phyloP scores from a whole-genome alignment of 2,797 vertebrate genomes.

The Argentina silus region DNA sequence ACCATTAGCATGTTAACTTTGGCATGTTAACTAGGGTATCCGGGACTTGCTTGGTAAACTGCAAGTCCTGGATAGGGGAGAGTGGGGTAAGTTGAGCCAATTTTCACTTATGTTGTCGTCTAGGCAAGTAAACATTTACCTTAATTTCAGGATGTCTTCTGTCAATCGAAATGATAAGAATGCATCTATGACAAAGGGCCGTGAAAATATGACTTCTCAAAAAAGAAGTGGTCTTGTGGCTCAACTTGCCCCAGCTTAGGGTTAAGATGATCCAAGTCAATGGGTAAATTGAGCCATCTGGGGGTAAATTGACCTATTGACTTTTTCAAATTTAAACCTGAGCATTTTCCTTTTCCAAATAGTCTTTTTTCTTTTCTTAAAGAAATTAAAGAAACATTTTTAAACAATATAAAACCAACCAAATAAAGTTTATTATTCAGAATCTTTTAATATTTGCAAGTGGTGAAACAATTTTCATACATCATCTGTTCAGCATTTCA shows the following conservation, averaged over 20 bases:
- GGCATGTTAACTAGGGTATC: too few relatives aligned
- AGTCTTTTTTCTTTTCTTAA: background rate
- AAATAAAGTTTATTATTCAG: background rate
- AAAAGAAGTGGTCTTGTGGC: too few relatives aligned
- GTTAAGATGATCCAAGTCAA: background rate
- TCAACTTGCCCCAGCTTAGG: background rate
- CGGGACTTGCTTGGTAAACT: too few relatives aligned
- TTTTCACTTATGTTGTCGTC: background rate
- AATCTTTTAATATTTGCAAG: conserved; percentile 5
- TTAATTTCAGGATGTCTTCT: too few relatives aligned
- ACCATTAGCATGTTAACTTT: too few relatives aligned
- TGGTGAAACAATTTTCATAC: too few relatives aligned
- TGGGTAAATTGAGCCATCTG: background rate
- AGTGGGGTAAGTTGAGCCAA: background rate
- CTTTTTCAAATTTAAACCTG: background rate
- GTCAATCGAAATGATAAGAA: background rate
- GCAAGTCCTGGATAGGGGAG: too few relatives aligned
- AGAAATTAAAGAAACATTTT: conserved; percentile 14
- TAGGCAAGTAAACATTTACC: too few relatives aligned
- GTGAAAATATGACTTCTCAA: background rate
- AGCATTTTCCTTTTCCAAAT: background rate
- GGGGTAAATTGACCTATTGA: background rate
- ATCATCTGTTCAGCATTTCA: too few relatives aligned
- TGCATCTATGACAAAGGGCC: background rate
- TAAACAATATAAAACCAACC: background rate